Evolutionary conservation across 2,797 vertebrate genomes (phyloP), one percentile per base, ranked within the genome.

Genomic region (Sebastes steindachneri): DNA sequence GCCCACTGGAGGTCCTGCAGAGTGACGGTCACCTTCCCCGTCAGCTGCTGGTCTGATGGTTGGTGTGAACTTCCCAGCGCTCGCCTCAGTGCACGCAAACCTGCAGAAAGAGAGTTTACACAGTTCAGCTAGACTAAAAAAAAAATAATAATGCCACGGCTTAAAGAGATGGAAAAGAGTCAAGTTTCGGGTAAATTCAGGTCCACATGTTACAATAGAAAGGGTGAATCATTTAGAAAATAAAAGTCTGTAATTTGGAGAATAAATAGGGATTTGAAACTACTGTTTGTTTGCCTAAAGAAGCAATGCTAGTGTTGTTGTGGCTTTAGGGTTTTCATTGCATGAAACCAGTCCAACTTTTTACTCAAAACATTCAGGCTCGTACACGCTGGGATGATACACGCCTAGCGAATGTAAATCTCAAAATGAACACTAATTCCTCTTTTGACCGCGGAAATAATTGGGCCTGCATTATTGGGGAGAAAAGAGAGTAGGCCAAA

Each of bases 1-100:
- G 96, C 97, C 94, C 96, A 96, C 87, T 95, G 95, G 81, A 99
- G 97, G 93, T 99, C 98, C 84, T 92, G 95, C 85, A 96, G 77
- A 15, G 96, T 95, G 89, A 99, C 95, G 29, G 81, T 95, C 93
- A 98, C 96, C 5, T 89, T 90, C 4, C 95, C 96, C 71, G 84
- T 95, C 79, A 97, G 91, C 80, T 96, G 93, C 0, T 62, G 83
- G 88, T 99, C 98, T 6, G 93, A 90, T 0, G 96, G 91, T 6
- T 70, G 85, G 0, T 88, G 88, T 80, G 6, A 90, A 81, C 53
- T 90, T 88, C 83, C 95, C 74, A 98, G 92, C 0, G 88, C 95
- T 93, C 97, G 95, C 73, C 93, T 90, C 77, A 99, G 89, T 0
- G 98, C 97, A 1, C 75, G 93, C 80, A 99, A 86, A 87, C 97